phyloP scores from a whole-genome alignment of 2,888 invertebrate genomes.

The Busseola fusca region DNA sequence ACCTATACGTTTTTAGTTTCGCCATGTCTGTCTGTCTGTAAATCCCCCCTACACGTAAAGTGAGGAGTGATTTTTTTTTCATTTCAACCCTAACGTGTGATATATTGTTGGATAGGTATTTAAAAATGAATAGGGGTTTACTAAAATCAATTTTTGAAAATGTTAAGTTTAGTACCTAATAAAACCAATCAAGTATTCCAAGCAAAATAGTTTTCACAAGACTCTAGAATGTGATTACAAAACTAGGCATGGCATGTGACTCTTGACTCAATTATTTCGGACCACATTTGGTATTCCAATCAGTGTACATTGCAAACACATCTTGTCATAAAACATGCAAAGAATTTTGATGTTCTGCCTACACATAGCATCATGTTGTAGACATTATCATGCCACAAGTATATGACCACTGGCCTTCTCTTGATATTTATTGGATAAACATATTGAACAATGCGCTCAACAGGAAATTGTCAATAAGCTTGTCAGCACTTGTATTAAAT shows the following conservation, averaged over 20 bases:
- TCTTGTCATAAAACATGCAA: constrained; percentile 65
- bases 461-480: constrained; percentile 86
- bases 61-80: too few relatives aligned
- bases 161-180: neutral
- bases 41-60: too few relatives aligned
- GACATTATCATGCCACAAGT: constrained; percentile 41
- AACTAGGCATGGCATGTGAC: constrained; percentile 58
- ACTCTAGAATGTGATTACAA: constrained; percentile 60
- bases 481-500: constrained; percentile 75
- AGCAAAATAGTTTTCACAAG: constrained; percentile 43
- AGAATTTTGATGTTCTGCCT: constrained; percentile 63
- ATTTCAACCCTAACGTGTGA: too few relatives aligned
- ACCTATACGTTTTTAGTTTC: too few relatives aligned
- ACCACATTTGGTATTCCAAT: constrained; percentile 73
- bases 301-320: constrained; percentile 66
- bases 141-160: neutral
- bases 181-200: constrained; percentile 30
- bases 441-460: constrained; percentile 77
- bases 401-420: constrained; percentile 63
- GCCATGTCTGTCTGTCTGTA: too few relatives aligned
- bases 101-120: too few relatives aligned
- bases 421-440: constrained; percentile 79
- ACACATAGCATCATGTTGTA: constrained; percentile 49
- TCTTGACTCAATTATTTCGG: constrained; percentile 65
- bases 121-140: too few relatives aligned